Conservation (phyloP, 2,888 invertebrate genomes). For the Caenorhabditis zanzibari region DNA sequence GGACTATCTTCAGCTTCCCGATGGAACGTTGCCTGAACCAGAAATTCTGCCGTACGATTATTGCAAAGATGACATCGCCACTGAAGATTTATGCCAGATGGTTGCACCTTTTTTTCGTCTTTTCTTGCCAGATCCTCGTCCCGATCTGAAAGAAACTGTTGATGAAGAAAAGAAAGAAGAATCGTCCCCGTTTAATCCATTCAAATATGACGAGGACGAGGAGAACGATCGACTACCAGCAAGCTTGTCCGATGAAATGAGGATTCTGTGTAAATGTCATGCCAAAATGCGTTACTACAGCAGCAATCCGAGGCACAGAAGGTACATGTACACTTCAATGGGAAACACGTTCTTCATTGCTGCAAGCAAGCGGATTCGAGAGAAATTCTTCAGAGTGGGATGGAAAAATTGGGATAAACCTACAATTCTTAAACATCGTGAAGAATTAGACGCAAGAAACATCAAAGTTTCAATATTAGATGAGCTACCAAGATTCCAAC, state of each 20-base stretch:
- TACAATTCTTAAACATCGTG: constrained; percentile 38
- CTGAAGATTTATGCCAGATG: constrained; percentile 47
- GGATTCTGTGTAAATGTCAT: constrained; percentile 47
- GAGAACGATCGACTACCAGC: background rate
- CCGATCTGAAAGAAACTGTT: constrained; percentile 18
- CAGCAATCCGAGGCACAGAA: constrained; percentile 27
- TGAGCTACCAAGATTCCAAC: constrained; percentile 37
- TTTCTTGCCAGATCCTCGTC: constrained; percentile 48
- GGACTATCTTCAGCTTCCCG: background rate
- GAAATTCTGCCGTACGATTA: constrained; percentile 34
- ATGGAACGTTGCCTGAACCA: constrained; percentile 25
- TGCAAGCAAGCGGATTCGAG: constrained; percentile 44
- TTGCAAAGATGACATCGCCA: constrained; percentile 1
- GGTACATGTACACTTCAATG: constrained; percentile 24
- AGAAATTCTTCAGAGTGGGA: constrained; percentile 43
- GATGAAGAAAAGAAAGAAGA: constrained; percentile 2
- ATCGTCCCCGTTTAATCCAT: constrained; percentile 3
- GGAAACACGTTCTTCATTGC: constrained; percentile 26
- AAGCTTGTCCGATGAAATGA: constrained; percentile 16
- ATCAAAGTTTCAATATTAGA: background rate
- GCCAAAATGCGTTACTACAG: constrained; percentile 44
- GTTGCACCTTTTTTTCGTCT: constrained; percentile 55
- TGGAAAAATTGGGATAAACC: constrained; percentile 30
- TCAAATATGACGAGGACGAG: background rate
- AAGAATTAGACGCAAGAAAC: constrained; percentile 12